Base-by-base conservation (phyloP, 2,797 vertebrate genomes). In the Mus minutoides region DNA sequence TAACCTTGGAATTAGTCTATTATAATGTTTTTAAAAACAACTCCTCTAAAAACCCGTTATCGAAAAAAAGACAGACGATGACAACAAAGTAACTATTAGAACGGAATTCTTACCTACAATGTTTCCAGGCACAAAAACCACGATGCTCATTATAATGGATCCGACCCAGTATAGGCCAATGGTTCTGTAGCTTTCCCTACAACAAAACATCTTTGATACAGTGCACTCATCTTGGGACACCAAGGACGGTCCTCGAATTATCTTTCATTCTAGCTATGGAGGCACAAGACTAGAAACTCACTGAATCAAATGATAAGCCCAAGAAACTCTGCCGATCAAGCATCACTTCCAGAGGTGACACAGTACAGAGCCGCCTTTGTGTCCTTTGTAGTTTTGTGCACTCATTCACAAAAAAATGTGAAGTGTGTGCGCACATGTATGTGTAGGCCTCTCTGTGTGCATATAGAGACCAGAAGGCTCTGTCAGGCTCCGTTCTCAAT, bases 141-240 rank as follows among this genome's bases (percentile, higher is more conserved):
- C 98, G 95, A 99, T 98, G 96, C 98, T 98, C 99, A 99, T 99
- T 96, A 99, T 97, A 98, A 99, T 99, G 88, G 99, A 99, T 88
- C 99, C 99, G 10, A 99, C 98, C 99, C 99, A 99, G 97, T 99
- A 99, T 31, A 99, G 98, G 93, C 99, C 99, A 96, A 99, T 99
- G n/a, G 98, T 99, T 98, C 99, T 98, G 92, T 99, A 99, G 98
- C 98, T 99, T 97, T 99, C 99, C 98, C 99, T 99, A 98, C 82
- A 98, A 98, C 94, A 16, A 80, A 67, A 73, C 10, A 11, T 95
- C 92, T 92, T 89, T 8, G 88, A 92, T 37, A 97, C 95, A 95
- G 86, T 94, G 52, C 60, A 83, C 26, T 2, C 0, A 37, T 83
- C 67, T 49, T 92, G 96, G 85, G 95, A 95, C 56, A 21, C 52